A percentile compares a stretch with the other conserved stretches of the same genome.
phyloP scores from a whole-genome alignment of 2,113 vertebrate species.

The Chionomys nivalis region DNA sequence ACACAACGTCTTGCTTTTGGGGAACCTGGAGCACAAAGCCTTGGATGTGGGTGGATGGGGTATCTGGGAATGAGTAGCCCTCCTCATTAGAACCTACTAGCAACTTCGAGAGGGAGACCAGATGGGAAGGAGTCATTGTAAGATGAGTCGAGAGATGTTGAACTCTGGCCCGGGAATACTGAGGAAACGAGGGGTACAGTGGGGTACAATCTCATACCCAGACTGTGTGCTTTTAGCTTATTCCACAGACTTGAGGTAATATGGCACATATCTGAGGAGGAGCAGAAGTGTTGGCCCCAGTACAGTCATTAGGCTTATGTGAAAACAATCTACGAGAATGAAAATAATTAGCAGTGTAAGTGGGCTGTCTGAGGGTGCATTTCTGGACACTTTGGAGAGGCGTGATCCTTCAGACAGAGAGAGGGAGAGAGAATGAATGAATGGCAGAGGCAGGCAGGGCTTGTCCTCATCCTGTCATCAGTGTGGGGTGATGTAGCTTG shows the following conservation, averaged over 20 bases:
- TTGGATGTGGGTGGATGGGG: background rate
- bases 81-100: background rate
- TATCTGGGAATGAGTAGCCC: background rate
- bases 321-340: background rate
- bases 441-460: background rate
- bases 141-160: background rate
- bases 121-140: too few relatives aligned
- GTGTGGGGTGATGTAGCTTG: background rate
- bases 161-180: accelerated
- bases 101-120: background rate
- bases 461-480: background rate
- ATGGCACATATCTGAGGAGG: background rate
- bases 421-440: background rate
- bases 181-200: background rate
- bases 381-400: background rate
- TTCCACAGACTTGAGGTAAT: background rate
- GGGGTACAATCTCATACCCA: too few relatives aligned
- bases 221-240: accelerated
- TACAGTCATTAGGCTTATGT: background rate
- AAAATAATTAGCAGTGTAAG: background rate
- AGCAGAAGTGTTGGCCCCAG: background rate
- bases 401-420: background rate
- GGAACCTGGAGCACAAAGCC: background rate
- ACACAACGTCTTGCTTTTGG: accelerated
- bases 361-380: too few relatives aligned